These are phyloP conservation scores for Syngnathus acus DNA, from an alignment of 2,797 vertebrate species.

Conservation along the genomic window DNA sequence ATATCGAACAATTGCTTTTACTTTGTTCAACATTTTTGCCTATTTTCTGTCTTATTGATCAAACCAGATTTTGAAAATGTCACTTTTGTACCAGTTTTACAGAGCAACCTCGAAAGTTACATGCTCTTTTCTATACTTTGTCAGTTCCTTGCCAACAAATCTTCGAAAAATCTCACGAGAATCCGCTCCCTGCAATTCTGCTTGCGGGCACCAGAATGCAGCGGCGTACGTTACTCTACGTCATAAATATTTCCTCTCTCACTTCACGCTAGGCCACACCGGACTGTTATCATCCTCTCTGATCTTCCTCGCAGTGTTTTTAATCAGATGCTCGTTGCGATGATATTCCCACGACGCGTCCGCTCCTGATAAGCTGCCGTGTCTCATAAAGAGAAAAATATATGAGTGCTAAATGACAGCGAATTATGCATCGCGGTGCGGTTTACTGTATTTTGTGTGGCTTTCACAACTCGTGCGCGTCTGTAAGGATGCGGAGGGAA, in stretches of 20 bases:
- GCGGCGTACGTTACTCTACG: constrained; percentile 28
- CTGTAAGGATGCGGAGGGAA: constrained; percentile 31
- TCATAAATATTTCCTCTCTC: constrained; percentile 15
- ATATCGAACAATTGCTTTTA: too few relatives aligned
- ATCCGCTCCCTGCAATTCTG: background rate
- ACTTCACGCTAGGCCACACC: background rate
- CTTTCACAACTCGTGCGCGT: constrained; percentile 22
- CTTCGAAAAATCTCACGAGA: background rate
- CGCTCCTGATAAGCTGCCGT: background rate
- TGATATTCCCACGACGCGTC: background rate
- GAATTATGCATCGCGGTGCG: background rate
- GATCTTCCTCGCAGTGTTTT: background rate
- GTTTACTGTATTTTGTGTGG: background rate
- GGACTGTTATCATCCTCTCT: constrained; percentile 3
- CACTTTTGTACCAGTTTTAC: too few relatives aligned
- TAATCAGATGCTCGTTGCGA: background rate
- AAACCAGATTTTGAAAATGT: too few relatives aligned
- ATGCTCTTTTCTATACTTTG: too few relatives aligned
- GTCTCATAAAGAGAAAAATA: background rate
- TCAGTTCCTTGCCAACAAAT: too few relatives aligned
- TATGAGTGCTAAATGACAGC: constrained; percentile 1
- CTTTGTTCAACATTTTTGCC: too few relatives aligned
- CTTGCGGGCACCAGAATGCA: constrained; percentile 20
- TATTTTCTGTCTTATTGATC: too few relatives aligned
- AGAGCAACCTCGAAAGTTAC: too few relatives aligned